Conservation (phyloP, 2,797 vertebrate genomes). For the Chelonia mydas region DNA sequence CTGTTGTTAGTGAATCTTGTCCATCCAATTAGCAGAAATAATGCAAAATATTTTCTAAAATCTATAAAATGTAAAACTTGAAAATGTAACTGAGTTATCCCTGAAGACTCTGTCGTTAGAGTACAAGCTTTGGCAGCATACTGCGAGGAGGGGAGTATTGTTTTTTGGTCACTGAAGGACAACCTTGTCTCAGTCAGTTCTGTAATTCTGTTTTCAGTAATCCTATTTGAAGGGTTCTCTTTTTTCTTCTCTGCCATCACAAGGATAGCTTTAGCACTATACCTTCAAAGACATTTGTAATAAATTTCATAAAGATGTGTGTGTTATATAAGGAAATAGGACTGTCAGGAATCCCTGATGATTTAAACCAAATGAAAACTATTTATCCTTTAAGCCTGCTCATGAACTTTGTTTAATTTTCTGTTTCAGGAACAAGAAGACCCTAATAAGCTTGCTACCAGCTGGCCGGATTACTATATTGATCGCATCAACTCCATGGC, state of each 20-base stretch:
- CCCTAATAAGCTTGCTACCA: conserved; percentile 97
- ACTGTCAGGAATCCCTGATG: background rate
- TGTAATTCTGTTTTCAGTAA: background rate
- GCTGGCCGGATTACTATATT: conserved; percentile 99
- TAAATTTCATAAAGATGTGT: background rate
- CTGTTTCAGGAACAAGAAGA: conserved; percentile 95
- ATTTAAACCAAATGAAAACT: background rate
- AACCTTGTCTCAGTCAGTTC: background rate
- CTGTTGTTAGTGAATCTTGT: background rate
- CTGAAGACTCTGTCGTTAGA: background rate
- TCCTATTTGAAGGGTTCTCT: background rate
- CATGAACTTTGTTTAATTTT: conserved; percentile 45
- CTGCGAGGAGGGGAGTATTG: background rate
- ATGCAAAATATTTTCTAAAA: conserved; percentile 7
- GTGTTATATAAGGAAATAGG: background rate
- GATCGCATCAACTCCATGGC: conserved; percentile 99
- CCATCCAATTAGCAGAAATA: background rate
- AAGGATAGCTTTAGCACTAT: background rate
- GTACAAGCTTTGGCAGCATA: background rate
- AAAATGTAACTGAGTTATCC: conserved; percentile 2
- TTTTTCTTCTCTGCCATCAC: background rate
- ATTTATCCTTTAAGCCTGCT: background rate
- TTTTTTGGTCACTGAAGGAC: conserved; percentile 1
- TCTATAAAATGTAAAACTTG: background rate
- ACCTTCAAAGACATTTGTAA: conserved; percentile 16